Conservation (phyloP, 2,113 vertebrate species). For the Erpornis zantholeuca region DNA sequence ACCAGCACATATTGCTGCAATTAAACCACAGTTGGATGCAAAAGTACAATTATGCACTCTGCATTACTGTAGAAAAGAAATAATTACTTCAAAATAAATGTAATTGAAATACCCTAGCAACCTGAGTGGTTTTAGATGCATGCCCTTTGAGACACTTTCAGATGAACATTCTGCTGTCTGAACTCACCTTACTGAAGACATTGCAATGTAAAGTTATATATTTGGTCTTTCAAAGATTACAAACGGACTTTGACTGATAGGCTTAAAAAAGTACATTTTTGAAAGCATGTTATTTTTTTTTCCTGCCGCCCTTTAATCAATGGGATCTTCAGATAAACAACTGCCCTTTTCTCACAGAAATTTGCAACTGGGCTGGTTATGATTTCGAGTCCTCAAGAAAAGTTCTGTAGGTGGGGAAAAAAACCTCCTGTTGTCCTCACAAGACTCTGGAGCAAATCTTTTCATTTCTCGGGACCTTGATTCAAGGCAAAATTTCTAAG, state of each 20-base stretch:
- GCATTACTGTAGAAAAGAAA: conserved; percentile 26
- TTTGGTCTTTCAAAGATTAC: conserved; percentile 3
- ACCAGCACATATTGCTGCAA: conserved; percentile 19
- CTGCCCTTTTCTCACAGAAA: not conserved
- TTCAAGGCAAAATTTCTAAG: not conserved
- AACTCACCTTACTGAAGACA: not conserved
- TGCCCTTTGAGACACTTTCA: not conserved
- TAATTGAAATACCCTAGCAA: not conserved
- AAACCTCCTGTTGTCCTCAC: not conserved
- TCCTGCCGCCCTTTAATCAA: not conserved
- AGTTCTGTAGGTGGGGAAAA: not conserved
- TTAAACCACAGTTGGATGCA: conserved; percentile 52
- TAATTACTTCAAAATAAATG: conserved; percentile 39
- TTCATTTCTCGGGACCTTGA: not conserved
- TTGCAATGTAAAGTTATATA: not conserved
- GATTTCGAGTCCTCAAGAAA: not conserved
- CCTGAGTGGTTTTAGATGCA: not conserved
- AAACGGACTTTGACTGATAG: conserved; percentile 10
- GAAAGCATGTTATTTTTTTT: not conserved
- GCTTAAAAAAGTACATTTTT: conserved; percentile 18
- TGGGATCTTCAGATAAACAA: not conserved
- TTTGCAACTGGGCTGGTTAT: not conserved
- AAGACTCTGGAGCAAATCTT: not conserved
- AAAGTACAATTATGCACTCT: conserved; percentile 8
- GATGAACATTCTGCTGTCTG: not conserved